A percentile compares a stretch with the other conserved stretches of the same genome.
These are phyloP conservation scores for Caenorhabditis panamensis DNA, from an alignment of 2,888 invertebrate species.

Conservation along the genomic window DNA sequence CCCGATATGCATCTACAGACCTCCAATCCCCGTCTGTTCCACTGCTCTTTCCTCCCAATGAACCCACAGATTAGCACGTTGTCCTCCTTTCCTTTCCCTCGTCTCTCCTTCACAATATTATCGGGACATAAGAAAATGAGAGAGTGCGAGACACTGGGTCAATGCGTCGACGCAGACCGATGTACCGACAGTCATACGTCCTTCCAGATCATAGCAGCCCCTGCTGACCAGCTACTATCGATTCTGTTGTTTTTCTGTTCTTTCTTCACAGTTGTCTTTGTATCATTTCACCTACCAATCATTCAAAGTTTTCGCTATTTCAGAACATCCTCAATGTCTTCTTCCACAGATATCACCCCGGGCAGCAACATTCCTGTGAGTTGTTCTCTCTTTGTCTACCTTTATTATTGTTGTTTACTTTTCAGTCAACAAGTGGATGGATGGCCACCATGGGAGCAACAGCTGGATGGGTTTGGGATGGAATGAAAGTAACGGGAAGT, in stretches of 20 bases:
- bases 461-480: conserved; percentile 49
- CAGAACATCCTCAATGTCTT: conserved; percentile 15
- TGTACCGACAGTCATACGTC: conserved; percentile 11
- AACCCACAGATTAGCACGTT: too few relatives aligned
- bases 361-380: conserved; percentile 12
- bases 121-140: not conserved
- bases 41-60: too few relatives aligned
- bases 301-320: too few relatives aligned
- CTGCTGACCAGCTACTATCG: conserved; percentile 1
- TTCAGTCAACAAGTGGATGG: conserved; percentile 38
- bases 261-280: not conserved
- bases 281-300: too few relatives aligned
- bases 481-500: conserved; percentile 41
- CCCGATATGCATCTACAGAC: too few relatives aligned
- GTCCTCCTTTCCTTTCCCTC: not conserved
- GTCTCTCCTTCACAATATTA: not conserved
- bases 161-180: not conserved
- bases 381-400: not conserved
- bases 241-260: not conserved
- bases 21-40: too few relatives aligned
- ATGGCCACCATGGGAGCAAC: conserved; percentile 22
- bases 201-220: conserved; percentile 11
- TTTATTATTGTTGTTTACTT: not conserved
- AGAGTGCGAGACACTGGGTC: too few relatives aligned
- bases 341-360: conserved; percentile 23